A percentile compares a stretch with the other conserved stretches of the same genome.
These are phyloP conservation scores for Acipenser ruthenus DNA, from an alignment of 2,797 vertebrate species.

Conservation along the genomic window DNA sequence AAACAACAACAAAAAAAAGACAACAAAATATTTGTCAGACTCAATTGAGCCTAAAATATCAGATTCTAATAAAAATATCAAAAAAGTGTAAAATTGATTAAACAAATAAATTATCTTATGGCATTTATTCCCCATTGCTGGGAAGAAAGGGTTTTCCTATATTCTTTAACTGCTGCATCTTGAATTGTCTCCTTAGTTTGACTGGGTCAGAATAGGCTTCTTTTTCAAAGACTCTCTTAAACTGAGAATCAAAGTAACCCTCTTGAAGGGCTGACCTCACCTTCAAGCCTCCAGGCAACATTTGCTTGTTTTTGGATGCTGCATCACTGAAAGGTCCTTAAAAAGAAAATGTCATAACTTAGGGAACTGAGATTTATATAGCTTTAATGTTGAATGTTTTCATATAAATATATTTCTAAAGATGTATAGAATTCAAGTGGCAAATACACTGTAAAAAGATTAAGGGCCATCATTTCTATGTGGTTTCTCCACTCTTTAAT, in stretches of 20 bases:
- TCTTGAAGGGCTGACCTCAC: slow-evolving; percentile 59
- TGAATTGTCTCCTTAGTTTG: slow-evolving; percentile 57
- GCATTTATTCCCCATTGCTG: slow-evolving; percentile 59
- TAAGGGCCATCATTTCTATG: too few species aligned
- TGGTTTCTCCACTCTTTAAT: too few species aligned
- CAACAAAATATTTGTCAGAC: too few species aligned
- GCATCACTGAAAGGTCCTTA: slow-evolving; percentile 76
- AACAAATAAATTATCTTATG: slow-evolving; percentile 50
- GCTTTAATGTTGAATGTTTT: too few species aligned
- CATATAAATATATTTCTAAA: too few species aligned
- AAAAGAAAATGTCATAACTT: slow-evolving; percentile 21
- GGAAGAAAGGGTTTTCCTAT: slow-evolving; percentile 72
- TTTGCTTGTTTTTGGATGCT: slow-evolving; percentile 69
- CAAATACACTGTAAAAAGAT: too few species aligned
- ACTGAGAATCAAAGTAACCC: slow-evolving; percentile 73
- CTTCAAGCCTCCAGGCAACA: slow-evolving; percentile 58
- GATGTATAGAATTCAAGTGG: too few species aligned
- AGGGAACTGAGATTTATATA: too few species aligned
- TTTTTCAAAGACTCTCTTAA: slow-evolving; percentile 64
- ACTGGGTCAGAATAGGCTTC: slow-evolving; percentile 64
- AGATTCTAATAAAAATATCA: too few species aligned
- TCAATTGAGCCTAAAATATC: too few species aligned
- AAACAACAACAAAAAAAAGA: too few species aligned
- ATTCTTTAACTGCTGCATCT: slow-evolving; percentile 69
- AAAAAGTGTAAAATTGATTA: neutral